A percentile compares a stretch with the other conserved stretches of the same genome.
Conservation (phyloP, 2,797 vertebrate species). For the Coluber constrictor region DNA sequence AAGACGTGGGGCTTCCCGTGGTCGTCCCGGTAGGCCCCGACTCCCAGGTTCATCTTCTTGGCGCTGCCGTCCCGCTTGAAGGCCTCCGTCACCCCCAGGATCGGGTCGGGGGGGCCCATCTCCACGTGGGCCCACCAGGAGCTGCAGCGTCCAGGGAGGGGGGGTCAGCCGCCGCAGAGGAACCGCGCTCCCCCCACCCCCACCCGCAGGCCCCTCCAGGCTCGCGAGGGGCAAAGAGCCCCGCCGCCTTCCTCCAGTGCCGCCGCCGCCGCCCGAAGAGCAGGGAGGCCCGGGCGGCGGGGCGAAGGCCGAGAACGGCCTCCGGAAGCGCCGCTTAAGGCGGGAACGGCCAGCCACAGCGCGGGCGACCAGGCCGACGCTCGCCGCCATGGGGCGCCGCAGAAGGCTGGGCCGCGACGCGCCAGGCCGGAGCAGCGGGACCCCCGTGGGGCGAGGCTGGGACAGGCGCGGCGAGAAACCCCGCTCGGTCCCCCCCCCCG, state of each 20-base stretch:
- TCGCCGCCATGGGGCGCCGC: background rate
- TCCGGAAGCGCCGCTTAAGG: background rate
- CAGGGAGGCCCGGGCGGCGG: background rate
- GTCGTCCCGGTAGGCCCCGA: constrained; percentile 96
- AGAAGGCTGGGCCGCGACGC: background rate
- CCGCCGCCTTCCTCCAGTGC: background rate
- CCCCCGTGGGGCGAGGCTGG: background rate
- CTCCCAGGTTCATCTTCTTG: constrained; percentile 98
- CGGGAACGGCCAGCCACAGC: background rate
- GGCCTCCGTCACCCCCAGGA: constrained; percentile 94
- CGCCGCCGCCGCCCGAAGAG: background rate
- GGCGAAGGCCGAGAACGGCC: no score
- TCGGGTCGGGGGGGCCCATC: constrained; percentile 97
- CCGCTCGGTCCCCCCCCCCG: background rate
- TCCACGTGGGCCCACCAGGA: constrained; percentile 96
- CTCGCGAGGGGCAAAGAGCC: background rate
- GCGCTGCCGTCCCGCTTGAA: constrained; percentile 90
- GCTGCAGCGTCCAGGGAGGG: constrained; percentile 67
- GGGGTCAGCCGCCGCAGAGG: background rate
- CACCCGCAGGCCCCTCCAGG: background rate
- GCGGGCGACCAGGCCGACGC: background rate
- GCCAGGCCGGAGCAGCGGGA: background rate
- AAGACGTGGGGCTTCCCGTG: constrained; percentile 92
- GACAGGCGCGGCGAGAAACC: background rate
- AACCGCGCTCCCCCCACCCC: background rate